Evolutionary conservation across 1,140 invertebrate species (phyloP).

Genomic region (Macrotrachela quadricornifera): DNA sequence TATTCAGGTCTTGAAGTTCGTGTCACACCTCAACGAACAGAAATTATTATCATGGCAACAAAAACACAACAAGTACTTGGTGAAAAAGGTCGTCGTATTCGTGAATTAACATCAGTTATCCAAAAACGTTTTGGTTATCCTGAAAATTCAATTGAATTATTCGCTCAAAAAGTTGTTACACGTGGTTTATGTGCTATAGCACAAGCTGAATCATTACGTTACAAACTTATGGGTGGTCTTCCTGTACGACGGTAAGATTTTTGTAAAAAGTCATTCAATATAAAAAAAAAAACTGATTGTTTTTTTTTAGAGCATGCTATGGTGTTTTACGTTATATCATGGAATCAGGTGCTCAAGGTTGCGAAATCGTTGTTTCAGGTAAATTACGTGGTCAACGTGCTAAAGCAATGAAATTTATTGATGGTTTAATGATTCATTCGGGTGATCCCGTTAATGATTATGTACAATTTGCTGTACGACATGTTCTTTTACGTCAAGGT

Average conservation of each 20-base stretch:
- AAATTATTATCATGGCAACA: constrained; percentile 94
- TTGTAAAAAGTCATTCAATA: too few species aligned
- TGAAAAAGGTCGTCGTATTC: constrained; percentile 61
- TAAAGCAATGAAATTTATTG: constrained; percentile 99
- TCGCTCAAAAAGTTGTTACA: constrained; percentile 93
- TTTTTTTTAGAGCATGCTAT: constrained; percentile 62
- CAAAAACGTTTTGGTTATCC: constrained; percentile 92
- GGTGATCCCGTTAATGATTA: constrained; percentile 96
- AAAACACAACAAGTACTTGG: constrained; percentile 83
- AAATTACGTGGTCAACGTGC: constrained; percentile 95
- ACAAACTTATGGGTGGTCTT: constrained; percentile 87
- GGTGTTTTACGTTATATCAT: constrained; percentile 97
- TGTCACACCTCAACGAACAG: constrained; percentile 43
- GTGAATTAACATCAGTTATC: constrained; percentile 89
- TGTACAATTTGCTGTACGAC: constrained; percentile 89
- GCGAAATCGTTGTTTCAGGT: constrained; percentile 94
- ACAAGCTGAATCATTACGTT: constrained; percentile 90
- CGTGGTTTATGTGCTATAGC: constrained; percentile 94
- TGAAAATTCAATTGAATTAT: constrained; percentile 74
- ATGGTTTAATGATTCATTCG: constrained; percentile 98
- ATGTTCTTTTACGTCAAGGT: constrained; percentile 84
- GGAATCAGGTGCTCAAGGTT: constrained; percentile 86
- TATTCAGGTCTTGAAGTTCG: constrained; percentile 91
- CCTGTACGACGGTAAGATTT: constrained; percentile 47
- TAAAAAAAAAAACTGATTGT: not conserved